Percentiles rank a stretch among this genome's conserved stretches.
phyloP scores from a whole-genome alignment of 2,888 invertebrate species.

The Odontomyia ornata region DNA sequence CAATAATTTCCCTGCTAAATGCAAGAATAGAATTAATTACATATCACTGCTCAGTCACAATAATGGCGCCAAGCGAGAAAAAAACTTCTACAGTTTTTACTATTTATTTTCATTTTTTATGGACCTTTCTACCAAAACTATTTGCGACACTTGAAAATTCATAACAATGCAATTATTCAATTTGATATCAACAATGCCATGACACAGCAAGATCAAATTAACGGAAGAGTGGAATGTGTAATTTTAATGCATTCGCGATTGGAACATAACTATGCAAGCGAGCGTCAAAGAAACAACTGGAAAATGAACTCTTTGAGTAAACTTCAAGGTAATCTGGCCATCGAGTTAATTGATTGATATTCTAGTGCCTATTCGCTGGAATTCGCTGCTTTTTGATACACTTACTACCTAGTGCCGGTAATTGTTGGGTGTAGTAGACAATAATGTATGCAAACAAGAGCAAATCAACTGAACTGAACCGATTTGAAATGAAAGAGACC shows the following conservation, averaged over 20 bases:
- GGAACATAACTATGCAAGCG: no score
- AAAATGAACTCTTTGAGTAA: slow-evolving; percentile 38
- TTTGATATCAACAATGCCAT: no score
- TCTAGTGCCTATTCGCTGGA: slow-evolving; percentile 11
- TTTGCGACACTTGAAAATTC: no score
- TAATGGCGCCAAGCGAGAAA: no score
- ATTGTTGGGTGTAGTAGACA: slow-evolving; percentile 35
- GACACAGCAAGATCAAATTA: background rate
- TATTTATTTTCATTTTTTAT: no score
- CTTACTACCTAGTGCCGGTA: slow-evolving; percentile 2
- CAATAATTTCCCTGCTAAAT: no score
- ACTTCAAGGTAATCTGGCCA: slow-evolving; percentile 36
- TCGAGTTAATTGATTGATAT: slow-evolving; percentile 41
- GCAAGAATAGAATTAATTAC: no score
- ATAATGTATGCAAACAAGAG: slow-evolving; percentile 7
- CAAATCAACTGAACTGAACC: background rate
- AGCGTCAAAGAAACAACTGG: slow-evolving; percentile 13
- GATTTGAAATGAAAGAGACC: background rate
- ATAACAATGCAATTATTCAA: no score
- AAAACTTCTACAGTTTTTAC: no score
- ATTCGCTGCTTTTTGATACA: slow-evolving; percentile 15
- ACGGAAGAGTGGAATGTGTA: slow-evolving; percentile 27
- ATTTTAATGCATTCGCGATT: background rate
- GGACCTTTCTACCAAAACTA: no score
- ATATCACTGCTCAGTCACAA: no score